Evolutionary conservation across 2,113 vertebrate species (phyloP).

Genomic region (Leucopsar rothschildi): DNA sequence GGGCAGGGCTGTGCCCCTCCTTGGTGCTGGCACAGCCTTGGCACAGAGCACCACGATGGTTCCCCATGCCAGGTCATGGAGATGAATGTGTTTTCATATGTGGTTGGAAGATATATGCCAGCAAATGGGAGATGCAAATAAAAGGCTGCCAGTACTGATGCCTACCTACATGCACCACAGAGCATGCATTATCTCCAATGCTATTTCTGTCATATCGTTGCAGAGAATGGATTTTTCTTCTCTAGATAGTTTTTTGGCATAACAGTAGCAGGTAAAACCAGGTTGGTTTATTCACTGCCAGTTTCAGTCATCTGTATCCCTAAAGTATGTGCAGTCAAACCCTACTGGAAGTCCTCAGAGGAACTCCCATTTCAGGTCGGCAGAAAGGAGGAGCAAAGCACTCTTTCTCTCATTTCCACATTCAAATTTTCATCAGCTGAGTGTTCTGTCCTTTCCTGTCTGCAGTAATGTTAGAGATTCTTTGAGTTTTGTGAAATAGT

Average conservation of each 20-base stretch:
- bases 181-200: fast-evolving
- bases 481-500: not conserved
- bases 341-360: not conserved
- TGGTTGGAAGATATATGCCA: not conserved
- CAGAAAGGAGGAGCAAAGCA: not conserved
- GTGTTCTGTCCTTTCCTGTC: not conserved
- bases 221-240: not conserved
- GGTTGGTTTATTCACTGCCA: not conserved
- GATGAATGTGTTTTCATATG: not conserved
- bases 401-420: not conserved
- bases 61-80: fast-evolving
- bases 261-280: not conserved
- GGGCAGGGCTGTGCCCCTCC: not conserved
- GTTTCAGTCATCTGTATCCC: not conserved
- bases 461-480: not conserved
- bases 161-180: not conserved
- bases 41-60: fast-evolving
- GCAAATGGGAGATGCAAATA: not conserved
- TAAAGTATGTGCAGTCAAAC: not conserved
- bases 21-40: not conserved
- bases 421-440: not conserved
- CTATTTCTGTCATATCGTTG: not conserved
- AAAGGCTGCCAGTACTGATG: not conserved
- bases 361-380: not conserved
- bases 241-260: not conserved